Evolutionary conservation across 2,113 vertebrate genomes (phyloP).

Genomic region (Marmota monax): DNA sequence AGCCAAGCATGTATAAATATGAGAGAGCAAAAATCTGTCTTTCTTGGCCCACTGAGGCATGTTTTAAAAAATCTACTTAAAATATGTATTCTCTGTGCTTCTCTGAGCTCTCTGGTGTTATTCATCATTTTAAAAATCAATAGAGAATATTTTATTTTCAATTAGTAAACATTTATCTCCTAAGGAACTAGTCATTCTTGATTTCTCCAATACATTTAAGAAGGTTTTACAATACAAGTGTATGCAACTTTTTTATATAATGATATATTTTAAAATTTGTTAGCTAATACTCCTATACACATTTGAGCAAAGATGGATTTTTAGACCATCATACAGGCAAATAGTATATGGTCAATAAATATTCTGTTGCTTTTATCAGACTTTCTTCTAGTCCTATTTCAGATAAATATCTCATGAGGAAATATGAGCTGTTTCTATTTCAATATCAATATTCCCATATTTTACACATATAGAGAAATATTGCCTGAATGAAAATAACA

Average conservation of each 20-base stretch:
- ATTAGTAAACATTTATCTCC: constrained; percentile 67
- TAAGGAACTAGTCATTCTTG: not conserved
- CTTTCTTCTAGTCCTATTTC: not conserved
- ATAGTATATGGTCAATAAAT: constrained; percentile 32
- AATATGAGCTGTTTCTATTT: constrained; percentile 25
- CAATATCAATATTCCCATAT: not conserved
- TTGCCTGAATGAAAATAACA: constrained; percentile 6
- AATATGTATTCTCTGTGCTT: constrained; percentile 59
- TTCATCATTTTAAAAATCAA: constrained; percentile 51
- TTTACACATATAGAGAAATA: not conserved
- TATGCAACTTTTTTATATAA: constrained; percentile 20
- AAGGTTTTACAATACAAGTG: not conserved
- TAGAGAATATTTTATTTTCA: constrained; percentile 54
- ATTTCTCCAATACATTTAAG: constrained; percentile 2
- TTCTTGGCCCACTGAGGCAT: constrained; percentile 51
- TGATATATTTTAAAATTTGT: constrained; percentile 4
- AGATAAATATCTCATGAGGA: not conserved
- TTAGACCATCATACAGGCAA: constrained; percentile 14
- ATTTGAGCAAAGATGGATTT: constrained; percentile 7
- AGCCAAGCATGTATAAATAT: constrained; percentile 64
- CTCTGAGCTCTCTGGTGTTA: not conserved
- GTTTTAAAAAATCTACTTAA: constrained; percentile 38
- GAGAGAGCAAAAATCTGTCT: constrained; percentile 68
- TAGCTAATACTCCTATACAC: not conserved
- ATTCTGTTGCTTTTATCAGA: not conserved